phyloP scores from a whole-genome alignment of 2,113 vertebrate genomes.

The Bufo bufo region DNA sequence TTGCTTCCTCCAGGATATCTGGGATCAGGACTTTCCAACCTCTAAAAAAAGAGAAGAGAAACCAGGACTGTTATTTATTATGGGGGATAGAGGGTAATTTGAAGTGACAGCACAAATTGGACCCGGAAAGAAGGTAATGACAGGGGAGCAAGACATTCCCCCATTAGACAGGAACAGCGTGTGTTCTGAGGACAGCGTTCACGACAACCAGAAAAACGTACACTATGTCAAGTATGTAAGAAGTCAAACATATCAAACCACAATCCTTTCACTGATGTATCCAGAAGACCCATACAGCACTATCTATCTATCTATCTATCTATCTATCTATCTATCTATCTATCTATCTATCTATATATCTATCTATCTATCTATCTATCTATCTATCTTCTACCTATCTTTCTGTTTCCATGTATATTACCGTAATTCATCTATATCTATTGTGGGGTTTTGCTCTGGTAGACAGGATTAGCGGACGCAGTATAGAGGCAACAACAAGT shows the following conservation, averaged over 20 bases:
- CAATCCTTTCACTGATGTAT: neutral
- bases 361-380: constrained; percentile 8
- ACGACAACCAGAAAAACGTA: constrained; percentile 7
- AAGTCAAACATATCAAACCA: constrained; percentile 4
- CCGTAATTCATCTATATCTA: too few species aligned
- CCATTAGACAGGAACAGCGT: constrained; percentile 12
- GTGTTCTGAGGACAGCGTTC: neutral
- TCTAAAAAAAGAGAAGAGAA: constrained; percentile 34
- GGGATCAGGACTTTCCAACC: constrained; percentile 55
- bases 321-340: neutral
- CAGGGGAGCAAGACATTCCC: constrained; percentile 28
- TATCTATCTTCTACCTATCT: neutral
- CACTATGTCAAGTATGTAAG: constrained; percentile 32
- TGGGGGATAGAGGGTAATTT: constrained; percentile 46
- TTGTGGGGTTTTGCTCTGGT: too few species aligned
- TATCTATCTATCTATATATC: constrained; percentile 10
- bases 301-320: neutral
- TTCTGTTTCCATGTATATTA: neutral
- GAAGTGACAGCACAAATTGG: constrained; percentile 57
- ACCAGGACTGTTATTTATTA: constrained; percentile 56
- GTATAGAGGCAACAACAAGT: too few species aligned
- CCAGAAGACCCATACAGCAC: neutral
- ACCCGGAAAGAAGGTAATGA: constrained; percentile 56
- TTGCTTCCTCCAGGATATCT: constrained; percentile 59
- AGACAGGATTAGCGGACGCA: too few species aligned